Evolutionary conservation across 1,140 invertebrate genomes (phyloP).

Genomic region (Zaprionus kolodkinae): DNA sequence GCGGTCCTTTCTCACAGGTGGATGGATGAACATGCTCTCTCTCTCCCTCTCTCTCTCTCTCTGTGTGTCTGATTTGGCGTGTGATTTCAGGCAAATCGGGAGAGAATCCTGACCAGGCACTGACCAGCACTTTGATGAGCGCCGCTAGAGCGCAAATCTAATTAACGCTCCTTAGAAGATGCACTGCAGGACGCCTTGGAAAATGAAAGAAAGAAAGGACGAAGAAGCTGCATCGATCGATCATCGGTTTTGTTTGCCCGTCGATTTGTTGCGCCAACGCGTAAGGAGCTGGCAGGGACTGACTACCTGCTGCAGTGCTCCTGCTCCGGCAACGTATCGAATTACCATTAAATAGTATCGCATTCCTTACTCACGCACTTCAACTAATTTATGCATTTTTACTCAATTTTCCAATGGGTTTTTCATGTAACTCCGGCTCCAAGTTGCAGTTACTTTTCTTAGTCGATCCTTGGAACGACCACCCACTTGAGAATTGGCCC

Average conservation of each 20-base stretch:
- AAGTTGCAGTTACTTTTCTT: not conserved
- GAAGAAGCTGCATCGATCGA: constrained; percentile 43
- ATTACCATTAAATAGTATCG: constrained; percentile 61
- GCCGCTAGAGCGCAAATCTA: constrained; percentile 69
- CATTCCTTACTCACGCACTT: constrained; percentile 21
- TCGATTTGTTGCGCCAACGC: constrained; percentile 66
- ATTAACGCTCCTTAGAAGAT: constrained; percentile 62
- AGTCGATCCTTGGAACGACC: constrained; percentile 25
- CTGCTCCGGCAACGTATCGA: constrained; percentile 69
- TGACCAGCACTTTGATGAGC: constrained; percentile 62
- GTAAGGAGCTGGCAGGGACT: constrained; percentile 24
- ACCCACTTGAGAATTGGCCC: constrained; percentile 56
- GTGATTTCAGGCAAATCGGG: constrained; percentile 56
- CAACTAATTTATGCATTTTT: constrained; percentile 53
- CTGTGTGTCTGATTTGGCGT: constrained; percentile 36
- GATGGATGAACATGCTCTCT: not conserved
- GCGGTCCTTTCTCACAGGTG: constrained; percentile 75
- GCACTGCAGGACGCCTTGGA: constrained; percentile 23
- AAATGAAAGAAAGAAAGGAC: constrained; percentile 9
- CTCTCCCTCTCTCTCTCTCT: not conserved
- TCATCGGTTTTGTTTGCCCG: constrained; percentile 56
- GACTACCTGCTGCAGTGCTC: constrained; percentile 70
- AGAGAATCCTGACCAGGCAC: constrained; percentile 27
- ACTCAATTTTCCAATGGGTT: constrained; percentile 30
- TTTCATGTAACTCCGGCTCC: constrained; percentile 9